Percentiles rank a stretch among this genome's conserved stretches.
Evolutionary conservation across 2,888 invertebrate genomes (phyloP).

Genomic region (Uropetala carovei): DNA sequence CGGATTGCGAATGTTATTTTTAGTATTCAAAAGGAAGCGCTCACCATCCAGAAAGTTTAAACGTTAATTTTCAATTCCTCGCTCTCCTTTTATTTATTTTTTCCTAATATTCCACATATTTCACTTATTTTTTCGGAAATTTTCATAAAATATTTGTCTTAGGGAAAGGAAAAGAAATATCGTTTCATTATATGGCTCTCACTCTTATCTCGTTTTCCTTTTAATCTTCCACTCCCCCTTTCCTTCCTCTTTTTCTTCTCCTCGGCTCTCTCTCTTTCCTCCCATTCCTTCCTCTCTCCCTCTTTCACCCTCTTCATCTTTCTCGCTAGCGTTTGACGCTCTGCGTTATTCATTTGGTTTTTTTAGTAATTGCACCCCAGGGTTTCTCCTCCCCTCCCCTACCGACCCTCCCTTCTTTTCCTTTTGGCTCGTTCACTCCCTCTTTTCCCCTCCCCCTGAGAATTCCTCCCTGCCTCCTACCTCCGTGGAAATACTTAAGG

Average conservation of each 20-base stretch:
- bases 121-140: background rate
- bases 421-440: background rate
- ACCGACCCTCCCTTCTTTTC: background rate
- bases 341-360: slow-evolving; percentile 55
- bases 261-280: no score
- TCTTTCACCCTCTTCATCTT: background rate
- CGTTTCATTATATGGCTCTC: background rate
- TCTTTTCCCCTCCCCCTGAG: background rate
- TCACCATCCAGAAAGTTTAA: background rate
- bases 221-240: slow-evolving; percentile 6
- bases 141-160: slow-evolving; percentile 14
- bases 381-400: slow-evolving; percentile 17
- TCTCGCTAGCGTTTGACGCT: slow-evolving; percentile 28
- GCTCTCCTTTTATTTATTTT: no score
- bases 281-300: background rate
- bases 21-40: no score
- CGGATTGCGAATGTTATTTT: no score
- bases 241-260: background rate
- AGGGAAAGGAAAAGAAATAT: background rate
- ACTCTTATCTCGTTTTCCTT: background rate
- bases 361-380: slow-evolving; percentile 57
- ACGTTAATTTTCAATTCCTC: background rate
- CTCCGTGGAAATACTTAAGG: slow-evolving; percentile 52
- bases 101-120: background rate
- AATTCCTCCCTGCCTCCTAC: background rate